Evolutionary conservation across 1,140 invertebrate genomes (phyloP).

Genomic region (Piezodorus guildinii): DNA sequence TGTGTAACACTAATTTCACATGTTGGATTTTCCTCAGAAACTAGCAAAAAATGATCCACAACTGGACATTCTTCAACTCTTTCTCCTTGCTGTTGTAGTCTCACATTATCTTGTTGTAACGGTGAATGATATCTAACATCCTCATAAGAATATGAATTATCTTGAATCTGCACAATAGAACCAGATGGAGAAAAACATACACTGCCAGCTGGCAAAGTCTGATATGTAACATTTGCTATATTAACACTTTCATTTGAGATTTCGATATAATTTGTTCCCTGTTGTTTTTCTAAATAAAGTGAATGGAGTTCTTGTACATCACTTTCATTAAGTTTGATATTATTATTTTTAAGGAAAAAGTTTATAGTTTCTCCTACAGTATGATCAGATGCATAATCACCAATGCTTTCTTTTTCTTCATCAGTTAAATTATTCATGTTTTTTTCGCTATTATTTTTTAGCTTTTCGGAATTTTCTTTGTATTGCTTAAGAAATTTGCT

Average conservation of each 20-base stretch:
- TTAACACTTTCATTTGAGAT: background rate
- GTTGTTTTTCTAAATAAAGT: background rate
- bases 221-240: too few species aligned
- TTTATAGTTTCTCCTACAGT: conserved; percentile 30
- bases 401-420: conserved; percentile 33
- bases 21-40: too few species aligned
- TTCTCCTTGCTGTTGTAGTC: too few species aligned
- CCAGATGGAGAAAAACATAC: too few species aligned
- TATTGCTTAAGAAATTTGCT: conserved; percentile 17
- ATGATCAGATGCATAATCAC: conserved; percentile 30
- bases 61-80: too few species aligned
- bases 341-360: conserved; percentile 31
- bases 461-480: conserved; percentile 20
- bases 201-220: too few species aligned
- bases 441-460: conserved; percentile 7
- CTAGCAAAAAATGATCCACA: too few species aligned
- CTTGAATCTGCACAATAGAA: too few species aligned
- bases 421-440: conserved; percentile 26
- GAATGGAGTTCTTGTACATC: conserved; percentile 26
- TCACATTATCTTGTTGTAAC: too few species aligned
- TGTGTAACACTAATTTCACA: too few species aligned
- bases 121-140: too few species aligned
- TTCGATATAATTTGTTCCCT: background rate
- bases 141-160: too few species aligned
- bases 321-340: conserved; percentile 31